Conservation (phyloP, 2,888 invertebrate species). For the Nymphalis polychloros region DNA sequence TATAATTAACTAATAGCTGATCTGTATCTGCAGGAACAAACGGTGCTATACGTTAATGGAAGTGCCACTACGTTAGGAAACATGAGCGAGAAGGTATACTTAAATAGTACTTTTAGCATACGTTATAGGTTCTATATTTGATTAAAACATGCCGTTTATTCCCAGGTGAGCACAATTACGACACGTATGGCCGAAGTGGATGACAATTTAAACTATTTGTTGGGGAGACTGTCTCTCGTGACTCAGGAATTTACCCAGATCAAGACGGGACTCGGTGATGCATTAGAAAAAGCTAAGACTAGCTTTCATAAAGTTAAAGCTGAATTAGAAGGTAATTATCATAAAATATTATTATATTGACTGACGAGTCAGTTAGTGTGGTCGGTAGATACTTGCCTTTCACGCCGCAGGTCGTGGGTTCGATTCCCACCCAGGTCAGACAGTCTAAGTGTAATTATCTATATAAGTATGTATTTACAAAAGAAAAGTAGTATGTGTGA, state of each 20-base stretch:
- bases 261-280: slow-evolving; percentile 87
- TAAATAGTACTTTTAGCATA: slow-evolving; percentile 20
- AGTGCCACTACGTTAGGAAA: slow-evolving; percentile 88
- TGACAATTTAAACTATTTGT: slow-evolving; percentile 89
- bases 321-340: slow-evolving; percentile 44
- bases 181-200: slow-evolving; percentile 89
- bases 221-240: slow-evolving; percentile 89
- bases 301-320: slow-evolving; percentile 84
- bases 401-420: too few species aligned
- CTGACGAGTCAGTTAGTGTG: too few species aligned
- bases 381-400: too few species aligned
- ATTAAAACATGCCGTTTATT: slow-evolving; percentile 19
- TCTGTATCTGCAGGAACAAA: slow-evolving; percentile 83
- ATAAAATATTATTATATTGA: not conserved
- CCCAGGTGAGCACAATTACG: slow-evolving; percentile 88
- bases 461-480: too few species aligned
- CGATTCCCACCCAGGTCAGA: too few species aligned
- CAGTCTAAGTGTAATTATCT: too few species aligned
- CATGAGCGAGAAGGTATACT: slow-evolving; percentile 87
- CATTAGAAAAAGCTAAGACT: slow-evolving; percentile 86
- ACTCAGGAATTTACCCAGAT: slow-evolving; percentile 93
- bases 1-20: slow-evolving; percentile 41
- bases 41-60: slow-evolving; percentile 90
- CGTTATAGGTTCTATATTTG: slow-evolving; percentile 1
- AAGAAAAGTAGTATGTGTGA: too few species aligned